Conservation (phyloP, 2,113 vertebrate genomes). For the Serilophus lunatus region DNA sequence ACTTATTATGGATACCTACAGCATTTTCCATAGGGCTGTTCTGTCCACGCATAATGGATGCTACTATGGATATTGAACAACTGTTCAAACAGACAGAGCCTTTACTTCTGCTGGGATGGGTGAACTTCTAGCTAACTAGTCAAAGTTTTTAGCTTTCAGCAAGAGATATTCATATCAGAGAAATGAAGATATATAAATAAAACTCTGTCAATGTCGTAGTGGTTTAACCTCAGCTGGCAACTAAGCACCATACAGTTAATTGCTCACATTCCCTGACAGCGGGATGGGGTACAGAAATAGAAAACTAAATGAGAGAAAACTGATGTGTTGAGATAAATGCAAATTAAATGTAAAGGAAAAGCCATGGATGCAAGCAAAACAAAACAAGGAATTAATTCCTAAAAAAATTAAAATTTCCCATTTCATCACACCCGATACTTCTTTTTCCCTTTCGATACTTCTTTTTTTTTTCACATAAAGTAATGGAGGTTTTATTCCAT, state of each 20-base stretch:
- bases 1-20: not conserved
- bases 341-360: not conserved
- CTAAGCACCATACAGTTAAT: rapidly evolving
- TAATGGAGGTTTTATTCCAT: not conserved
- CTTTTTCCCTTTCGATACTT: not conserved
- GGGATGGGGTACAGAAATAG: not conserved
- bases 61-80: not conserved
- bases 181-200: not conserved
- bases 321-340: not conserved
- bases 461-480: not conserved
- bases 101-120: not conserved
- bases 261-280: not conserved
- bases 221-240: not conserved
- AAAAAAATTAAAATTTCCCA: not conserved
- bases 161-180: not conserved
- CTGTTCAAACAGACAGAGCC: not conserved
- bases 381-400: not conserved
- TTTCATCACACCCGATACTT: not conserved
- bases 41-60: not conserved
- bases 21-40: not conserved
- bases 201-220: not conserved
- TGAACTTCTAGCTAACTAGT: not conserved
- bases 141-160: not conserved
- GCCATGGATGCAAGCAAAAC: not conserved
- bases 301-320: no score